Percentiles rank a stretch among this genome's conserved stretches.
Evolutionary conservation across 2,888 invertebrate genomes (phyloP).

Genomic region (Euspilapteryx auroguttella): DNA sequence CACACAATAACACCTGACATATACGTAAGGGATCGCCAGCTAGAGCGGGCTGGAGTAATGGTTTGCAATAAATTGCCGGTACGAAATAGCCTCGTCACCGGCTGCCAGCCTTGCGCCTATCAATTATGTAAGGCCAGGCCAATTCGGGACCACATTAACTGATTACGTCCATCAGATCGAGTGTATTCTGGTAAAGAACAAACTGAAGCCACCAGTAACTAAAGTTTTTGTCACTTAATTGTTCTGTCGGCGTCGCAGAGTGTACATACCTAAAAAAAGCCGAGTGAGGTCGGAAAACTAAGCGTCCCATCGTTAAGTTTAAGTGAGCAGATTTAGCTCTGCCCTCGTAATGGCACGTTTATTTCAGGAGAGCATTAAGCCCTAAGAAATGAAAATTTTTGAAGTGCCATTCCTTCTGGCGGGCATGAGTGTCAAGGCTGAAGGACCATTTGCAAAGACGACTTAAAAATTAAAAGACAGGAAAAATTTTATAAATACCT

Average conservation of each 20-base stretch:
- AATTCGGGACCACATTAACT: too few relatives aligned
- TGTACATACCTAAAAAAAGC: too few relatives aligned
- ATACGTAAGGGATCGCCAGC: slow-evolving; percentile 15
- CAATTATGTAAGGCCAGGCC: too few relatives aligned
- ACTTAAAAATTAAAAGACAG: too few relatives aligned
- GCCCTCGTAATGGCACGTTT: slow-evolving; percentile 14
- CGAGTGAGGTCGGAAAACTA: slow-evolving; percentile 4
- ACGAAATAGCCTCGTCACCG: background rate
- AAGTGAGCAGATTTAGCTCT: slow-evolving; percentile 12
- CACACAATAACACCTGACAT: slow-evolving; percentile 6
- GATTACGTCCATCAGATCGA: too few relatives aligned
- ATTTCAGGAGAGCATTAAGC: slow-evolving; percentile 13
- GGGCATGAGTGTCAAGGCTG: slow-evolving; percentile 8
- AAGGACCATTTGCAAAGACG: too few relatives aligned
- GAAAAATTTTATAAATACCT: too few relatives aligned
- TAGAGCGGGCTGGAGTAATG: slow-evolving; percentile 23
- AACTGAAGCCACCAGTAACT: too few relatives aligned
- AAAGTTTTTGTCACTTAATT: too few relatives aligned
- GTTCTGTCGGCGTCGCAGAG: too few relatives aligned
- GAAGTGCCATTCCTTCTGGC: slow-evolving; percentile 10
- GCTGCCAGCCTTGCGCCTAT: background rate
- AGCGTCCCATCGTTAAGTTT: slow-evolving; percentile 9
- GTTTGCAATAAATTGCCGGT: slow-evolving; percentile 26
- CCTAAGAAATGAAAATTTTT: slow-evolving; percentile 17
- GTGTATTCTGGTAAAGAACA: too few relatives aligned